Conservation (phyloP, 1,140 invertebrate genomes). For the Agraylea sexmaculata region DNA sequence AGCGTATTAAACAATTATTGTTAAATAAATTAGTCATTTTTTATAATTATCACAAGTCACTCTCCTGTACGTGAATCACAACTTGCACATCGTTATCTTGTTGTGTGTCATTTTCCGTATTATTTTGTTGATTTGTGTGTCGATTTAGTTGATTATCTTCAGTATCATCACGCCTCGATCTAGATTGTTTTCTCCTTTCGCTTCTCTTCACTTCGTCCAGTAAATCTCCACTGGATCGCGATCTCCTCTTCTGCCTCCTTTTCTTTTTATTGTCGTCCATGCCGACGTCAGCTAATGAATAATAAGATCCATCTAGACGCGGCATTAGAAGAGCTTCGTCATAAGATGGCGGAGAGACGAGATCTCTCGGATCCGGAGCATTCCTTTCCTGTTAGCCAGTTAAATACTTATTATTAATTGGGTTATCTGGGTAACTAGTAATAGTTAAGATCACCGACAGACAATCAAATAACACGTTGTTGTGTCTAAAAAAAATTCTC, state of each 20-base stretch:
- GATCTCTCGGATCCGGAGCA: constrained; percentile 49
- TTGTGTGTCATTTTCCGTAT: constrained; percentile 27
- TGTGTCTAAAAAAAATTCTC: too few relatives aligned
- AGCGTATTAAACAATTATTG: too few relatives aligned
- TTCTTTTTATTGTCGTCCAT: constrained; percentile 32
- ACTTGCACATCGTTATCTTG: constrained; percentile 28
- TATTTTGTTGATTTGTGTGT: constrained; percentile 28
- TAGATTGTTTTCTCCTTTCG: constrained; percentile 25
- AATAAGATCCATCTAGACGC: constrained; percentile 43
- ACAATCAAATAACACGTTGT: too few relatives aligned
- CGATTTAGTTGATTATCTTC: constrained; percentile 23
- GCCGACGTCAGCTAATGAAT: constrained; percentile 40
- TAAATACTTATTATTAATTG: constrained; percentile 42
- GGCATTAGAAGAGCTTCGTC: constrained; percentile 61
- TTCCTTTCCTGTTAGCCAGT: constrained; percentile 44
- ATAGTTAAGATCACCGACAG: too few relatives aligned
- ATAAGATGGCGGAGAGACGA: constrained; percentile 55
- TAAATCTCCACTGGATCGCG: constrained; percentile 39
- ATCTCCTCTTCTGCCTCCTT: constrained; percentile 36
- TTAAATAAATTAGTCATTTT: too few relatives aligned
- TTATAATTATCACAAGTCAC: background rate
- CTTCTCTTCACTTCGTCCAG: constrained; percentile 32
- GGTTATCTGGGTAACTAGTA: too few relatives aligned
- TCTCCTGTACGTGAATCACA: constrained; percentile 10
- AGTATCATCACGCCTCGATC: constrained; percentile 24